Evolutionary conservation across 1,140 invertebrate genomes (phyloP).

Genomic region (Muscidifurax raptorellus): DNA sequence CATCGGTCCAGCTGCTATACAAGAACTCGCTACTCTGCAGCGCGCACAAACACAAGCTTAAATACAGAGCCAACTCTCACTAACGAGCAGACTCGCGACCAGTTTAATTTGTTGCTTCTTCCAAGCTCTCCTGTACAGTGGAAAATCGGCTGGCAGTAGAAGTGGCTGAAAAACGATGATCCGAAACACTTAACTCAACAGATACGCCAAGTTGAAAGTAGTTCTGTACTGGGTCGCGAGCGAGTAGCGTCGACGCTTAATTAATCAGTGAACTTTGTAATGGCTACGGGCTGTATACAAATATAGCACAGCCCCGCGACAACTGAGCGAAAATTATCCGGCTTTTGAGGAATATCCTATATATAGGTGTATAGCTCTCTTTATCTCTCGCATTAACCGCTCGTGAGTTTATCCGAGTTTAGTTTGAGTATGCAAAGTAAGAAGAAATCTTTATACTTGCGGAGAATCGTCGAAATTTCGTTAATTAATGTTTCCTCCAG

Average conservation of each 20-base stretch:
- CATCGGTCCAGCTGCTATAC: not conserved
- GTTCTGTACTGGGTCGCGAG: not conserved
- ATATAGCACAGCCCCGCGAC: slow-evolving; percentile 18
- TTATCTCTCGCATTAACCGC: not conserved
- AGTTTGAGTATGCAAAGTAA: too few relatives aligned
- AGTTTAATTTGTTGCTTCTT: not conserved
- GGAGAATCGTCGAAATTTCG: not conserved
- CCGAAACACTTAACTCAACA: not conserved
- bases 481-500: too few relatives aligned
- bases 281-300: slow-evolving; percentile 1
- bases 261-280: slow-evolving; percentile 34
- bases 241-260: not conserved
- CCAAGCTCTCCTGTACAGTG: not conserved
- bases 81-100: not conserved
- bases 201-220: not conserved
- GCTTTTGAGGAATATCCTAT: not conserved
- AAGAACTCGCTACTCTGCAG: not conserved
- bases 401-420: too few relatives aligned
- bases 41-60: not conserved
- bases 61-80: not conserved
- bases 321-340: not conserved
- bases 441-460: not conserved
- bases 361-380: too few relatives aligned
- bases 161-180: not conserved
- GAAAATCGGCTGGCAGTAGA: not conserved